phyloP scores from a whole-genome alignment of 2,113 vertebrate species.

The Noctilio leporinus region DNA sequence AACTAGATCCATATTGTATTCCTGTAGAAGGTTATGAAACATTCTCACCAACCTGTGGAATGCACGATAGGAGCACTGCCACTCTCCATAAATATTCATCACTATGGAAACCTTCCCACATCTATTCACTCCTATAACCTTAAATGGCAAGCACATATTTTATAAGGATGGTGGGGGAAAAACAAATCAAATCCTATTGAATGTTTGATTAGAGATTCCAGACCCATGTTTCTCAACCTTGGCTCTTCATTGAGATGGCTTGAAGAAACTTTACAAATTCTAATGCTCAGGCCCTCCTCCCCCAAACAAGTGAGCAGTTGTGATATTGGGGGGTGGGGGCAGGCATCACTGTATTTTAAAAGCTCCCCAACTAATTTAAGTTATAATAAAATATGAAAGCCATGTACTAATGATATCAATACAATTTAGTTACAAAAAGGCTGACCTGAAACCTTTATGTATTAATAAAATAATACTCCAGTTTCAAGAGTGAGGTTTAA shows the following conservation, averaged over 20 bases:
- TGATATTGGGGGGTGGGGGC: no score
- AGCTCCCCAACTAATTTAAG: neutral
- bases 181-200: slow-evolving; percentile 36
- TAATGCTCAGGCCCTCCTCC: neutral
- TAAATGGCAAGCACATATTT: slow-evolving; percentile 56
- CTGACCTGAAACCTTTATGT: neutral
- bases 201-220: slow-evolving; percentile 23
- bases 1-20: slow-evolving; percentile 41
- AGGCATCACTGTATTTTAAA: neutral
- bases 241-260: neutral
- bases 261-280: neutral
- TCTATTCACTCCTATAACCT: slow-evolving; percentile 64
- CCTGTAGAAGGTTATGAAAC: slow-evolving; percentile 51
- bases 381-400: neutral
- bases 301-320: neutral
- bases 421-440: neutral
- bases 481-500: neutral
- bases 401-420: neutral
- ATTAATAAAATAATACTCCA: neutral
- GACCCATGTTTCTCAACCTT: neutral
- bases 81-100: slow-evolving; percentile 69
- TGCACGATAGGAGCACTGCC: slow-evolving; percentile 43
- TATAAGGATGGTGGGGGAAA: slow-evolving; percentile 35
- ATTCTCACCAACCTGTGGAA: slow-evolving; percentile 56
- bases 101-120: slow-evolving; percentile 70